These are phyloP conservation scores for Erythrocercus mccallii DNA, from an alignment of 2,113 vertebrate genomes.

Conservation along the genomic window DNA sequence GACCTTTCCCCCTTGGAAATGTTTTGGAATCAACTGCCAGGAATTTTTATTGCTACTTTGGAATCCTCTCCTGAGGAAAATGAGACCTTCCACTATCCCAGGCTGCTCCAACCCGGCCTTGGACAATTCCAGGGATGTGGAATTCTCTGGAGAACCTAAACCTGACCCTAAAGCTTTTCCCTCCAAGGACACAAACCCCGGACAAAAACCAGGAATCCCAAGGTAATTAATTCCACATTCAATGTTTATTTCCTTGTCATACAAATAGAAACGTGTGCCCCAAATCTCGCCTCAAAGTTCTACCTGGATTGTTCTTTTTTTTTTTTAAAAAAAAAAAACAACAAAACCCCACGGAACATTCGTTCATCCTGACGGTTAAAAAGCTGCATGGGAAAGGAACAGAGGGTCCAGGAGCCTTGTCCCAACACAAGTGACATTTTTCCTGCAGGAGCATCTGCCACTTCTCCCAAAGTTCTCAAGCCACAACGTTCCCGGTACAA, in stretches of 20 bases:
- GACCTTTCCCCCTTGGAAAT: accelerated
- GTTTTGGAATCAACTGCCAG: background rate
- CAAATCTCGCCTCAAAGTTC: slow-evolving; percentile 50
- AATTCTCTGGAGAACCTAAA: background rate
- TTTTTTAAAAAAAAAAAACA: background rate
- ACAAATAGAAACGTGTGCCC: slow-evolving; percentile 65
- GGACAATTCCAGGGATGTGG: background rate
- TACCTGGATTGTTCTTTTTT: slow-evolving; percentile 25
- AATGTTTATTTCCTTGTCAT: slow-evolving; percentile 65
- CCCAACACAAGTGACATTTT: slow-evolving; percentile 38
- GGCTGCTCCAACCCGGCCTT: background rate
- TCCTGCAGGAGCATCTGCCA: slow-evolving; percentile 10
- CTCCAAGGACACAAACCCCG: background rate
- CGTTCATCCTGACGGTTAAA: slow-evolving; percentile 60
- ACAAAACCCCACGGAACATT: slow-evolving; percentile 48
- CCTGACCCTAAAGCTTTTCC: background rate
- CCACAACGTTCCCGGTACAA: background rate
- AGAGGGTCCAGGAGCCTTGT: slow-evolving; percentile 42
- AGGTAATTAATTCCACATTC: slow-evolving; percentile 59
- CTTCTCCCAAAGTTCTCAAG: slow-evolving; percentile 31
- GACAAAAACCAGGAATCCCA: background rate
- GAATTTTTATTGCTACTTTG: background rate
- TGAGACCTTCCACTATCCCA: background rate
- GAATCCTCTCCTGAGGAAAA: background rate
- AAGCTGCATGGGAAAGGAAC: slow-evolving; percentile 55